Percentiles rank a stretch among this genome's conserved stretches.
Evolutionary conservation across 1,140 invertebrate species (phyloP).

Genomic region (Papilio xuthus): DNA sequence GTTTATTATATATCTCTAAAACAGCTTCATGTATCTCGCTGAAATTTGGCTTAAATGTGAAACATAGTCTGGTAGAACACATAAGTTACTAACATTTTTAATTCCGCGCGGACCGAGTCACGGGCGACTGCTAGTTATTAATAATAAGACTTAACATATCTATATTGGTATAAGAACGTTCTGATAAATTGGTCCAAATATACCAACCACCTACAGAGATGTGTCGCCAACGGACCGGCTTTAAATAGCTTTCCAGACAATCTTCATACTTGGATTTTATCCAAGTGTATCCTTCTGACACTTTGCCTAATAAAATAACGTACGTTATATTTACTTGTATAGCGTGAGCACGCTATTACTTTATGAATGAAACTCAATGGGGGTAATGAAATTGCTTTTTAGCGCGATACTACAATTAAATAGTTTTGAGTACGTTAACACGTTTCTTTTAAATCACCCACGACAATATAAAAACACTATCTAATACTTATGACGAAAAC

Average conservation of each 20-base stretch:
- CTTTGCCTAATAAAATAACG: constrained; percentile 23
- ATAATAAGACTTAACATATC: too few relatives aligned
- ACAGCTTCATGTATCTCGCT: too few relatives aligned
- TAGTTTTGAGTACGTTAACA: neutral
- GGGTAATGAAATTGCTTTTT: neutral
- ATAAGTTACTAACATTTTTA: too few relatives aligned
- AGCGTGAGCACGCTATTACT: constrained; percentile 6
- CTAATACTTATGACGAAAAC: neutral
- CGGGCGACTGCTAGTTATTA: too few relatives aligned
- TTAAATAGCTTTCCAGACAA: constrained; percentile 21
- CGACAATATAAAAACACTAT: neutral
- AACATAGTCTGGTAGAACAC: too few relatives aligned
- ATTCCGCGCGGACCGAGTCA: too few relatives aligned
- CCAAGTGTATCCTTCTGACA: constrained; percentile 5
- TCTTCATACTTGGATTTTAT: constrained; percentile 1
- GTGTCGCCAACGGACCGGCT: constrained; percentile 7
- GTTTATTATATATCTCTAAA: too few relatives aligned
- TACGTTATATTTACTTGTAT: neutral
- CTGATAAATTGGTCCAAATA: constrained; percentile 17
- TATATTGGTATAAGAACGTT: neutral
- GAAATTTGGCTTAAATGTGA: too few relatives aligned
- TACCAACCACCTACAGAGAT: neutral
- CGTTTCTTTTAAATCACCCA: neutral
- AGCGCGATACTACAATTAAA: neutral
- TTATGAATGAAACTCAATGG: constrained; percentile 6